Base-by-base conservation (phyloP, 2,888 invertebrate species). In the Heteropelma amictum region DNA sequence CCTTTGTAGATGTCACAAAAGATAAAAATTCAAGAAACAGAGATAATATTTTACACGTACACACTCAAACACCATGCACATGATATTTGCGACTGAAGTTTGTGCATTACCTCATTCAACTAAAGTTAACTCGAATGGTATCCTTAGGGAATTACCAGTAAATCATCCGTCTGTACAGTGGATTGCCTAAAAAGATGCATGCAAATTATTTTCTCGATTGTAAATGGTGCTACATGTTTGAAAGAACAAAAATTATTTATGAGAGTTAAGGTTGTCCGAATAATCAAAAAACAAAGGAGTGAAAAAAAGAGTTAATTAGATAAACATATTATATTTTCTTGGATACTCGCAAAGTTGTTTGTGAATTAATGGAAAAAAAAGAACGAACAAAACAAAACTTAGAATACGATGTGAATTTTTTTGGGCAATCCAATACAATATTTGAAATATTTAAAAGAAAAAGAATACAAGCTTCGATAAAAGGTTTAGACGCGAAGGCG, bases 21-120 rank as follows among this genome's bases (percentile, higher is more conserved):
- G n/a, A 47, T n/a, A 33, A 40, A 6, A 70, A 75, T n/a, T 6
- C 4, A 56, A 12, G 45, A 35, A 53, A 49, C 30, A 12, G 71
- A 40, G 30, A 49, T 49, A 30, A 2, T 38, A 14, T 14, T 17
- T 19, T 12, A 33, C 21, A 56, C 45, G 51, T 28, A 42, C 19
- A 61, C 30, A 54, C 40, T 30, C 42, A 65, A 26, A 67, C 70
- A 60, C 17, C 70, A 30, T 83, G 72, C 76, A 72, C 82, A 78
- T 79, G 73, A 81, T 82, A 82, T 86, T n/a, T 77, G 82, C 77
- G 84, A 87, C 86, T 84, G 84, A 85, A 80, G 65, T 81, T 83
- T 81, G 80, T 85, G 82, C 80, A 84, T 86, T 86, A 87, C 86
- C 86, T 86, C 85, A 85, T 85, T 86, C 82, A 83, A 83, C 81